Evolutionary conservation across 1,140 invertebrate genomes (phyloP).

Genomic region (Macrobrachium rosenbergii): DNA sequence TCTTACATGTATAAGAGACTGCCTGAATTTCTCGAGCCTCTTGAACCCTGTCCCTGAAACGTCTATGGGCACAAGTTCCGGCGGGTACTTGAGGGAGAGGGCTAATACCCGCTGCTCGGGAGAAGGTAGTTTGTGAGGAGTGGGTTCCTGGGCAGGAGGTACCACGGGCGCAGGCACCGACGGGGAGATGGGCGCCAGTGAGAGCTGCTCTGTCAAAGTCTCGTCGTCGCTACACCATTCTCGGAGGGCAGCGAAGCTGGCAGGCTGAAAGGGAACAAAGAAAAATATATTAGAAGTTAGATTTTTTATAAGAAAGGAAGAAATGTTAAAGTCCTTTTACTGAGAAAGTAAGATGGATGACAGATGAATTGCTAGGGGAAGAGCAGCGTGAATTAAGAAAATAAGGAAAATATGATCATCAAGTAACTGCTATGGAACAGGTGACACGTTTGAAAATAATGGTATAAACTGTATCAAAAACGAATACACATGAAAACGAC

Average conservation of each 20-base stretch:
- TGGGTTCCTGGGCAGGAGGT: conserved; percentile 67
- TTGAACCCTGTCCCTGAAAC: conserved; percentile 87
- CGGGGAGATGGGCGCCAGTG: conserved; percentile 72
- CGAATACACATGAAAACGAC: no score
- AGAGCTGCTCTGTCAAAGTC: conserved; percentile 80
- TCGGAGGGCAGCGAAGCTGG: conserved; percentile 82
- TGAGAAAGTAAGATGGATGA: background rate
- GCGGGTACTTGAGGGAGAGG: conserved; percentile 78
- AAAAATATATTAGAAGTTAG: conserved; percentile 44
- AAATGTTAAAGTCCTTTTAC: background rate
- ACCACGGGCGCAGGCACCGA: conserved; percentile 66
- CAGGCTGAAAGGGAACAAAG: conserved; percentile 76
- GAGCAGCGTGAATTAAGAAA: background rate
- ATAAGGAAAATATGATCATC: background rate
- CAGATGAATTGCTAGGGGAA: background rate
- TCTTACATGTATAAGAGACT: conserved; percentile 80
- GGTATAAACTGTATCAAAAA: no score
- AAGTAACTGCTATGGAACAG: background rate
- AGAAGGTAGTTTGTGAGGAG: conserved; percentile 77
- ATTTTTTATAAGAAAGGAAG: background rate
- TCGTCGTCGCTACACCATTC: conserved; percentile 85
- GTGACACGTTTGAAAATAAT: background rate
- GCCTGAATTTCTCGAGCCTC: conserved; percentile 85
- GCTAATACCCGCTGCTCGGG: conserved; percentile 72
- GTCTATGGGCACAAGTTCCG: conserved; percentile 88